phyloP scores from a whole-genome alignment of 2,113 vertebrate genomes.

The Microcebus lehilahytsara region DNA sequence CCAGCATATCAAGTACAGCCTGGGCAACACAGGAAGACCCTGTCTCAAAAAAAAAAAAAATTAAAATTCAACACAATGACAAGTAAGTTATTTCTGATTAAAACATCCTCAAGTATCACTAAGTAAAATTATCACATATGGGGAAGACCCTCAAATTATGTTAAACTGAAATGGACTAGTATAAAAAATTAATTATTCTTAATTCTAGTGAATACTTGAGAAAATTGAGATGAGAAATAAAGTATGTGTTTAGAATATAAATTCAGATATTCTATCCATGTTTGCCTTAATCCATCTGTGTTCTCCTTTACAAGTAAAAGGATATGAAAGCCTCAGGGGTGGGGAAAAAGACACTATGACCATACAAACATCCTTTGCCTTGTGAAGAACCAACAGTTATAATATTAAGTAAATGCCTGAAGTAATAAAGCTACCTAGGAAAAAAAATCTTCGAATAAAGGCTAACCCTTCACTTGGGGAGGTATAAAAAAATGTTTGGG shows the following conservation, averaged over 20 bases:
- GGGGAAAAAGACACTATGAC: neutral
- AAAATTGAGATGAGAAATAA: conserved; percentile 16
- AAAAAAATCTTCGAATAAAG: neutral
- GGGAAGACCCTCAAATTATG: neutral
- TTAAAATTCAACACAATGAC: neutral
- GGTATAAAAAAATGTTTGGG: no score
- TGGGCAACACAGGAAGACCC: no score
- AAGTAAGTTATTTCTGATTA: neutral
- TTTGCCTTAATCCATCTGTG: neutral
- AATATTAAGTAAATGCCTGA: neutral
- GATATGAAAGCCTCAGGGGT: neutral
- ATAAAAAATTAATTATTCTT: neutral
- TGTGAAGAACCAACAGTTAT: neutral
- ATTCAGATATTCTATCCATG: neutral
- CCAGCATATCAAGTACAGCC: no score
- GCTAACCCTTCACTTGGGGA: neutral
- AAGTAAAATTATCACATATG: conserved; percentile 13
- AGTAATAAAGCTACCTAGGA: neutral
- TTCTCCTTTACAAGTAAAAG: neutral
- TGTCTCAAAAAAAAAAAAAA: no score
- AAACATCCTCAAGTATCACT: conserved; percentile 21
- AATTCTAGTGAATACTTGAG: neutral
- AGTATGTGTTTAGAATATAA: neutral
- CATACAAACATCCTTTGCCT: neutral
- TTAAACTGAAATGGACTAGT: conserved; percentile 12